Percentiles rank a stretch among this genome's conserved stretches.
These are phyloP conservation scores for Xestia c-nigrum DNA, from an alignment of 2,888 invertebrate species.

Conservation along the genomic window DNA sequence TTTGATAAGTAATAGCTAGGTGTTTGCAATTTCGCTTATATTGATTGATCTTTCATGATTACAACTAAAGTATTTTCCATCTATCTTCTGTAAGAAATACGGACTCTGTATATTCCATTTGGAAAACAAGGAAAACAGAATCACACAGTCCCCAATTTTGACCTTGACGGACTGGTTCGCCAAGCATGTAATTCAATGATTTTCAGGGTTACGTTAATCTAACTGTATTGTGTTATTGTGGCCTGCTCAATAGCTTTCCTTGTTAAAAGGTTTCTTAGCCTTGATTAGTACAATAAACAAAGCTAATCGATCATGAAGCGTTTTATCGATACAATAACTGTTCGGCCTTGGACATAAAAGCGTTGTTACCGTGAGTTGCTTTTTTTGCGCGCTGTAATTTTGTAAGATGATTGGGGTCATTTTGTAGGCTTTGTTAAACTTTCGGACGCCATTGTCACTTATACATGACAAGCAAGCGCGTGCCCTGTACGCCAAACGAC, in stretches of 20 bases:
- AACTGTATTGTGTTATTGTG: conserved; percentile 3
- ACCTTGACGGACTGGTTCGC: conserved; percentile 25
- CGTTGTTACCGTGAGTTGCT: conserved; percentile 12
- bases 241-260: conserved; percentile 13
- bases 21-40: neutral
- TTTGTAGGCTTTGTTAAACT: no score
- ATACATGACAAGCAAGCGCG: no score
- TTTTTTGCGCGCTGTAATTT: neutral
- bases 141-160: neutral
- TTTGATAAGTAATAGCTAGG: no score
- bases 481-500: no score
- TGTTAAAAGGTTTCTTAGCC: conserved; percentile 32
- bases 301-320: conserved; percentile 12
- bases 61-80: neutral
- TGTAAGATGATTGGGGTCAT: neutral
- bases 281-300: conserved; percentile 35
- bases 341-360: conserved; percentile 12
- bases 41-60: neutral
- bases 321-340: conserved; percentile 9
- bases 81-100: neutral
- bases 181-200: conserved; percentile 42
- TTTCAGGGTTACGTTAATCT: conserved; percentile 27
- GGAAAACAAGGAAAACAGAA: conserved; percentile 36
- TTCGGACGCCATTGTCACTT: no score
- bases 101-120: neutral